These are phyloP conservation scores for Plebejus anna DNA, from an alignment of 2,888 invertebrate species.

Conservation along the genomic window DNA sequence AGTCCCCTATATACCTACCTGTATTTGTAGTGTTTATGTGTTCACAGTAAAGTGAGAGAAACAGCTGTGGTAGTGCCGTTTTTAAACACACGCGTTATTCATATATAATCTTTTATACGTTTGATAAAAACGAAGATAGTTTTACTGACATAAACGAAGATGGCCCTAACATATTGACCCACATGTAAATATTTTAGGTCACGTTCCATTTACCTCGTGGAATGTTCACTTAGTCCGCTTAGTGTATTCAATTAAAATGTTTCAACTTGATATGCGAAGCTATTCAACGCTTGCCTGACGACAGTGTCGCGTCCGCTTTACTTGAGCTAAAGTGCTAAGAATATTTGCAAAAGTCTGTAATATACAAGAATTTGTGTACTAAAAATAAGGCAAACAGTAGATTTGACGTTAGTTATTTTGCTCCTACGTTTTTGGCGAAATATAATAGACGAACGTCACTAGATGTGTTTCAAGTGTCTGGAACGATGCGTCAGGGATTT, in stretches of 20 bases:
- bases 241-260: conserved; percentile 14
- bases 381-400: not conserved
- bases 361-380: not conserved
- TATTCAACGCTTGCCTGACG: not conserved
- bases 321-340: not conserved
- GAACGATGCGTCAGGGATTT: not conserved
- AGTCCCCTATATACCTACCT: too few species aligned
- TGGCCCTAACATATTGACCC: not conserved
- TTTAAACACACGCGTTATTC: too few species aligned
- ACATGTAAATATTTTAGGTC: not conserved
- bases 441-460: not conserved
- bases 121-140: too few species aligned
- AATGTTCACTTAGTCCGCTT: conserved; percentile 3
- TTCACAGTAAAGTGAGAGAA: too few species aligned
- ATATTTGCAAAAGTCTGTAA: not conserved
- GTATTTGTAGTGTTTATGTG: too few species aligned
- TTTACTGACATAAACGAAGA: not conserved
- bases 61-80: too few species aligned
- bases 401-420: not conserved
- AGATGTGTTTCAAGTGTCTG: not conserved
- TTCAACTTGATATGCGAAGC: conserved; percentile 1
- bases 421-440: not conserved
- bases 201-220: not conserved
- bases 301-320: not conserved
- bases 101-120: too few species aligned